Conservation (phyloP, 2,888 invertebrate genomes). For the Agonopterix alstromeriana region DNA sequence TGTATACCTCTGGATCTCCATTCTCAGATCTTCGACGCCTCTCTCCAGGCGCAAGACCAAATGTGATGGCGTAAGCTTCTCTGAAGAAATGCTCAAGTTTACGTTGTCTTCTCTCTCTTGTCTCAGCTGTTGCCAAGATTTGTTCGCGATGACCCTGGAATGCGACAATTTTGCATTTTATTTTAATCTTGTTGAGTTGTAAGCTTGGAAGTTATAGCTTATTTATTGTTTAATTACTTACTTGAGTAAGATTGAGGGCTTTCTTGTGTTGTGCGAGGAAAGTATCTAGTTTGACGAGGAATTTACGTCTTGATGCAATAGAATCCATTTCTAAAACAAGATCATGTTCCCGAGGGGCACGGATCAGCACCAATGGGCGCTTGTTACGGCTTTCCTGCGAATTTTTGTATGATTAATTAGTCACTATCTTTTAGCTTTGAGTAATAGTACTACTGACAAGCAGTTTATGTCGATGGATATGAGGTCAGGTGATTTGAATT, state of each 20-base stretch:
- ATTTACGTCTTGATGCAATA: constrained; percentile 86
- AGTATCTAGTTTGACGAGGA: constrained; percentile 90
- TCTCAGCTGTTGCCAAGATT: constrained; percentile 94
- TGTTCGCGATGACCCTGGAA: constrained; percentile 85
- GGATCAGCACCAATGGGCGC: constrained; percentile 87
- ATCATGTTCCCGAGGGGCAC: constrained; percentile 93
- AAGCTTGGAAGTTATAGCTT: no score
- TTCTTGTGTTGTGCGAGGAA: constrained; percentile 91
- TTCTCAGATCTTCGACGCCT: constrained; percentile 84
- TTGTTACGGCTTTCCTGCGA: constrained; percentile 81
- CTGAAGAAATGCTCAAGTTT: constrained; percentile 96
- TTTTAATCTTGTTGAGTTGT: not conserved
- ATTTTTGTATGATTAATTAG: not conserved
- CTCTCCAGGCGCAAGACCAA: constrained; percentile 92
- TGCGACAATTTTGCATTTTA: not conserved
- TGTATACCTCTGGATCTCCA: constrained; percentile 83
- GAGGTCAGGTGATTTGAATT: no score
- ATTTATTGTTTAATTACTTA: constrained; percentile 34
- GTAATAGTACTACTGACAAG: no score
- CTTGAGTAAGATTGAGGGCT: constrained; percentile 83
- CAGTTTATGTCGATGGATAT: no score
- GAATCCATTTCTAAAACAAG: constrained; percentile 94
- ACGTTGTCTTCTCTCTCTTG: constrained; percentile 93
- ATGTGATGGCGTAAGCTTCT: constrained; percentile 95
- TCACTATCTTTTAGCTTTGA: not conserved